A percentile compares a stretch with the other conserved stretches of the same genome.
phyloP scores from a whole-genome alignment of 2,797 vertebrate species.

The Pantherophis vulpinus region DNA sequence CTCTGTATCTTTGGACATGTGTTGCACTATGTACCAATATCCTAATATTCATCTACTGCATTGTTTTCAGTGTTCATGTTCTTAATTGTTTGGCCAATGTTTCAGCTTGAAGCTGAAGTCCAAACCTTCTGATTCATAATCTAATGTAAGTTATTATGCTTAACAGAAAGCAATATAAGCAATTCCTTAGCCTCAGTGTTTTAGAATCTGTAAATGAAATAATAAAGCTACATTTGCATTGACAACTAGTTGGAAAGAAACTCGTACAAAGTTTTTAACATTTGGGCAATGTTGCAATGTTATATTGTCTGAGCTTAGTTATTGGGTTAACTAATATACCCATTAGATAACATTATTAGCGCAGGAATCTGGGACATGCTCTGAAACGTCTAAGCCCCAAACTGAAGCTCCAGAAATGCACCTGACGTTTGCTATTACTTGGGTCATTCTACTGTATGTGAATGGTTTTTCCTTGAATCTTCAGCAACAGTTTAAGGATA shows the following conservation, averaged over 20 bases:
- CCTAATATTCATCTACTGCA: background rate
- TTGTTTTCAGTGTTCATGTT: background rate
- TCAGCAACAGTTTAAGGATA: background rate
- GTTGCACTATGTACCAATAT: background rate
- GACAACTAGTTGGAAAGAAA: background rate
- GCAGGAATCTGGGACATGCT: background rate
- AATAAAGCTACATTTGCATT: background rate
- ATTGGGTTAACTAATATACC: background rate
- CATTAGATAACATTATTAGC: background rate
- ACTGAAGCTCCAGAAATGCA: background rate
- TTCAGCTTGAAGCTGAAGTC: background rate
- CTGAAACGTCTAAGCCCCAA: background rate
- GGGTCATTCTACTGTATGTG: background rate
- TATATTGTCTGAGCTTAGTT: background rate
- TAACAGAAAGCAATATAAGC: background rate
- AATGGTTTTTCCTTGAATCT: background rate
- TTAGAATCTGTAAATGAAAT: background rate
- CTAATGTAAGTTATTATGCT: background rate
- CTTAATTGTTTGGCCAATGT: background rate
- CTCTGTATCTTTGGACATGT: background rate
- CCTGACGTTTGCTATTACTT: background rate
- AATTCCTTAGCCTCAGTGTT: background rate
- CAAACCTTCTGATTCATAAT: background rate
- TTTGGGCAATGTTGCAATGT: background rate
- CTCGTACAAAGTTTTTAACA: background rate